Conservation (phyloP, 2,888 invertebrate genomes). For the Euphydryas editha region DNA sequence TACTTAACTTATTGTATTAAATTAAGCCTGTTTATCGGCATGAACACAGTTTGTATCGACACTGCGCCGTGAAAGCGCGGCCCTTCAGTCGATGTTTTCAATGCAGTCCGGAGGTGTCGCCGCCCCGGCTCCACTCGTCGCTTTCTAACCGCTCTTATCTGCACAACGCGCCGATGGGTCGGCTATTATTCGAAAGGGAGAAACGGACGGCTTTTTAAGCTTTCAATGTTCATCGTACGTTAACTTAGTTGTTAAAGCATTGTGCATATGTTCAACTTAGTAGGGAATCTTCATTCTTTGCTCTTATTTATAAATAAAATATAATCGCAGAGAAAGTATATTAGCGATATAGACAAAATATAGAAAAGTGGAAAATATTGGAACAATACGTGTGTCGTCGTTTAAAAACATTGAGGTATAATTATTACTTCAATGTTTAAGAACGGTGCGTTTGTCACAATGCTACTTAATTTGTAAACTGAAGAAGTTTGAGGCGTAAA, state of each 20-base stretch:
- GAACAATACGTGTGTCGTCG: too few relatives aligned
- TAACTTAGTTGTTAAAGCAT: neutral
- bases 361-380: too few relatives aligned
- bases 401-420: too few relatives aligned
- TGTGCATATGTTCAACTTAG: neutral
- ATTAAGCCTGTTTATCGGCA: neutral
- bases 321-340: too few relatives aligned
- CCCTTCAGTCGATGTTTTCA: constrained; percentile 5
- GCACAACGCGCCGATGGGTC: neutral
- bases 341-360: too few relatives aligned
- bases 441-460: too few relatives aligned
- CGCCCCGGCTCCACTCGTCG: neutral
- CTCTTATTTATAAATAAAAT: too few relatives aligned
- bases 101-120: neutral
- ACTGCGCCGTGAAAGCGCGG: constrained; percentile 4
- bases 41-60: constrained; percentile 3
- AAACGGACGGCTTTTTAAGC: neutral
- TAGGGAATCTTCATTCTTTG: too few relatives aligned
- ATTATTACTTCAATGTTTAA: too few relatives aligned
- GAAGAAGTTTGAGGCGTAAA: too few relatives aligned
- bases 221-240: neutral
- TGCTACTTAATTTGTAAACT: too few relatives aligned
- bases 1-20: neutral
- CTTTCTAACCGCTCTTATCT: constrained; percentile 12
- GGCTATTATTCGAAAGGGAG: neutral